Base-by-base conservation (phyloP, 2,888 invertebrate species). In the Cosmorhoe ocellata region DNA sequence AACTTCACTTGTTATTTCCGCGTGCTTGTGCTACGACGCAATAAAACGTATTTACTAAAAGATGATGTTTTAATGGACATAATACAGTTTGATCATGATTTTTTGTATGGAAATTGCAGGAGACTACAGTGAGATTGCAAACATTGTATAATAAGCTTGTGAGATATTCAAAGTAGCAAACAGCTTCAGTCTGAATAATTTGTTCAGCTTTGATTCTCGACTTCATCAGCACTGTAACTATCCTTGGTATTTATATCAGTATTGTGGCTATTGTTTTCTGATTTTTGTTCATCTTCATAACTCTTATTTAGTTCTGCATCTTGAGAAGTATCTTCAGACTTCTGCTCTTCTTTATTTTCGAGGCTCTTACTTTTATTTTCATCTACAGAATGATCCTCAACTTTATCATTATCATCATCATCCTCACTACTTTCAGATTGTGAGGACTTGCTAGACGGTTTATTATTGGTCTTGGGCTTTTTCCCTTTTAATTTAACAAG, bases 401-500 rank as follows among this genome's bases (percentile, higher is more conserved):
- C 34, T 12, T 54, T 53, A 43, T 67, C 59, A 24, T 68, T 61
- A 38, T 71, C 67, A 43, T 78, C 73, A 41, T 76, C 74, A 49
- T 69, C 36, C 0, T 49, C 71, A 48, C 76, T 76, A 56, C 67
- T 76, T n/a, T 79, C 85, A 18, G 87, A 86, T 58, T 81, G 76
- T 54, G 82, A 76, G 32, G 75, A 72, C 14, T 41, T 37, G 1
- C 32, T 33, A 2, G 12, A 11, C 3, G 64, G 76, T 62, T 69
- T 77, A 41, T 64, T 71, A 36, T 70, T 71, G 27, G 53, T 63
- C 62, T 85, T 88, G n/a, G 75, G 63, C 59, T 78, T 85, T 91
- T 76, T 93, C 4, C 58, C 72, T 64, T 84, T 85, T 11, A 72
- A 49, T 63, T 84, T 88, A 2, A 78, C 72, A 63, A 78, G 82